Conservation (phyloP, 53 echinoderm and acorn worm genomes). For the Astropecten irregularis region DNA sequence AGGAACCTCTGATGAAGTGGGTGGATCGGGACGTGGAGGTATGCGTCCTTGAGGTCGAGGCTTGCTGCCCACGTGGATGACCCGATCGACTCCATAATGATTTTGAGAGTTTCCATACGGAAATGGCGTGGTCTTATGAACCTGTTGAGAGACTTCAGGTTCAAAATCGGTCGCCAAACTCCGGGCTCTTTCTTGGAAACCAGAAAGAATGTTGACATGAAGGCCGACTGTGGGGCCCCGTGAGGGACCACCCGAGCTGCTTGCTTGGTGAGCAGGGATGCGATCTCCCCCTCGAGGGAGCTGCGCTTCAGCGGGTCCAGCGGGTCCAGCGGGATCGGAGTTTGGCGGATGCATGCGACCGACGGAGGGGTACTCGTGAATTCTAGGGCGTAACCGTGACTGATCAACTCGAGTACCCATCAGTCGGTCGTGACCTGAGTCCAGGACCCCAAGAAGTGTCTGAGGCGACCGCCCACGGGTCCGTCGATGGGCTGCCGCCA, state of each 20-base stretch:
- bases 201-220: not conserved
- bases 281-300: no score
- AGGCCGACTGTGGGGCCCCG: not conserved
- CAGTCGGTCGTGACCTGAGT: not conserved
- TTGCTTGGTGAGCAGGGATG: not conserved
- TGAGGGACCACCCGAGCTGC: no score
- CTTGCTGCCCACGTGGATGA: no score
- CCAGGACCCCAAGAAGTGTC: no score
- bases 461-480: no score
- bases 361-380: not conserved
- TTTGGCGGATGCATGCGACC: no score
- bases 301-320: no score
- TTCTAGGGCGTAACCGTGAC: not conserved
- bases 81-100: not conserved
- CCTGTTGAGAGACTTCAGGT: no score
- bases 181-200: not conserved
- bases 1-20: not conserved
- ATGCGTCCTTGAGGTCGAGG: no score
- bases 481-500: no score
- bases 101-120: not conserved
- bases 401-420: not conserved
- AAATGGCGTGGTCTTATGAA: not conserved
- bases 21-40: not conserved
- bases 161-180: not conserved
- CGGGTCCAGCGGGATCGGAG: no score